These are phyloP conservation scores for Reticulitermes speratus DNA, from an alignment of 1,140 invertebrate genomes.

Conservation along the genomic window DNA sequence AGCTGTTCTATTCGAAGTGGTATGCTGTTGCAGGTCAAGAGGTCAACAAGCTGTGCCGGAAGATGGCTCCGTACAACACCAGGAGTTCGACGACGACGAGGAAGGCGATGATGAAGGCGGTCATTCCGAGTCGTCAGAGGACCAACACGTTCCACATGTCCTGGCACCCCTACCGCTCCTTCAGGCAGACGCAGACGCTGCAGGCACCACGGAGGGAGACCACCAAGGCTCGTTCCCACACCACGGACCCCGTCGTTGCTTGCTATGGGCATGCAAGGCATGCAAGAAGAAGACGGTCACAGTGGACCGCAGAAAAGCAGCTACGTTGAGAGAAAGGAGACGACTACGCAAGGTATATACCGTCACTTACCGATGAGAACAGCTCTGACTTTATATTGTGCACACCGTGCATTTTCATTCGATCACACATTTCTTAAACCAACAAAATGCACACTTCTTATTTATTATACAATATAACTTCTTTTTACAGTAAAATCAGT, in stretches of 20 bases:
- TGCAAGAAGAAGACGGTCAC: conserved; percentile 94
- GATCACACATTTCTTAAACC: too few species aligned
- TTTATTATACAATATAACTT: too few species aligned
- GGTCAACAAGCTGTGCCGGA: conserved; percentile 42
- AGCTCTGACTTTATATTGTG: too few species aligned
- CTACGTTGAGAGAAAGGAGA: conserved; percentile 89
- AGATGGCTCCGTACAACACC: conserved; percentile 47
- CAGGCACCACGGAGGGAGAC: background rate
- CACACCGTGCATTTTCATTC: too few species aligned
- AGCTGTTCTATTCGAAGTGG: too few species aligned
- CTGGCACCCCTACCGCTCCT: conserved; percentile 46
- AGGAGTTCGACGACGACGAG: conserved; percentile 46
- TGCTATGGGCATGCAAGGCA: conserved; percentile 94
- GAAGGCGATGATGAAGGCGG: conserved; percentile 47
- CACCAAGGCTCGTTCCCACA: background rate
- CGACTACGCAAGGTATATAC: conserved; percentile 79
- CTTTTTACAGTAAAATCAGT: too few species aligned
- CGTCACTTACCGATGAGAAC: too few species aligned
- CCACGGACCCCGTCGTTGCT: conserved; percentile 66
- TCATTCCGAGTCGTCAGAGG: conserved; percentile 39
- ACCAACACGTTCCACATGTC: conserved; percentile 48
- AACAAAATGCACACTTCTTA: too few species aligned
- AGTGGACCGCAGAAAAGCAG: conserved; percentile 93
- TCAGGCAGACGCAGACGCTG: conserved; percentile 42
- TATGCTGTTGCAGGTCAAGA: background rate